Percentiles rank a stretch among this genome's conserved stretches.
Evolutionary conservation across 2,113 vertebrate genomes (phyloP).

Genomic region (Hirundichthys speculiger): DNA sequence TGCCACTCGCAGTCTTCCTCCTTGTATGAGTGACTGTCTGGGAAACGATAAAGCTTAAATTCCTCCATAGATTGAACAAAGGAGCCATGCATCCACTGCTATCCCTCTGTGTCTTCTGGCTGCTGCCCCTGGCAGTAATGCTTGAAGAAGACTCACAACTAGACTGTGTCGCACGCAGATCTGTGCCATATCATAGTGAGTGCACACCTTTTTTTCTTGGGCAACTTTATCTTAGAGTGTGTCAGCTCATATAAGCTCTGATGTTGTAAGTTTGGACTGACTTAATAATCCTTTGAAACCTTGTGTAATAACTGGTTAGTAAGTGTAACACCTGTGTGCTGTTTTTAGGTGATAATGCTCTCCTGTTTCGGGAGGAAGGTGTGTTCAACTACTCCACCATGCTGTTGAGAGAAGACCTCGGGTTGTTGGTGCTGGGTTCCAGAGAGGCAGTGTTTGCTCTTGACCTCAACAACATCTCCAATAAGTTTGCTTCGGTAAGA

Average conservation of each 20-base stretch:
- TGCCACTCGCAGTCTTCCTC: conserved; percentile 52
- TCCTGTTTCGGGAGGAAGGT: conserved; percentile 67
- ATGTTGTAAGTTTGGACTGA: neutral
- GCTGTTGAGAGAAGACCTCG: conserved; percentile 78
- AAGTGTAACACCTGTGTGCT: conserved; percentile 6
- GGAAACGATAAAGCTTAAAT: conserved; percentile 57
- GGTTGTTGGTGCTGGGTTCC: conserved; percentile 79
- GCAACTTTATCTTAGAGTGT: conserved; percentile 22
- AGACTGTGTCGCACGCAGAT: conserved; percentile 64
- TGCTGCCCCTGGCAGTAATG: conserved; percentile 48
- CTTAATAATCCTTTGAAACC: neutral
- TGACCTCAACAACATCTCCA: conserved; percentile 77
- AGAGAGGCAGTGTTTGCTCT: conserved; percentile 80
- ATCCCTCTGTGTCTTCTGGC: conserved; percentile 58
- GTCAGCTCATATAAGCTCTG: conserved; percentile 7
- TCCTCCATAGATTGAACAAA: conserved; percentile 42
- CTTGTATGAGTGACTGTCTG: conserved; percentile 42
- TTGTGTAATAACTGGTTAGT: neutral
- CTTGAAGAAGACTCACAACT: conserved; percentile 33
- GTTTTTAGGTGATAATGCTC: conserved; percentile 62
- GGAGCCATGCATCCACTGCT: conserved; percentile 64
- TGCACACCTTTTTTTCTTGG: conserved; percentile 19
- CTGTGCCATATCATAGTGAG: conserved; percentile 73
- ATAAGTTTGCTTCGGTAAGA: conserved; percentile 76
- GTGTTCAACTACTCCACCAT: conserved; percentile 81